A percentile compares a stretch with the other conserved stretches of the same genome.
Conservation (phyloP, 2,888 invertebrate species). For the Agonum fuliginosum region DNA sequence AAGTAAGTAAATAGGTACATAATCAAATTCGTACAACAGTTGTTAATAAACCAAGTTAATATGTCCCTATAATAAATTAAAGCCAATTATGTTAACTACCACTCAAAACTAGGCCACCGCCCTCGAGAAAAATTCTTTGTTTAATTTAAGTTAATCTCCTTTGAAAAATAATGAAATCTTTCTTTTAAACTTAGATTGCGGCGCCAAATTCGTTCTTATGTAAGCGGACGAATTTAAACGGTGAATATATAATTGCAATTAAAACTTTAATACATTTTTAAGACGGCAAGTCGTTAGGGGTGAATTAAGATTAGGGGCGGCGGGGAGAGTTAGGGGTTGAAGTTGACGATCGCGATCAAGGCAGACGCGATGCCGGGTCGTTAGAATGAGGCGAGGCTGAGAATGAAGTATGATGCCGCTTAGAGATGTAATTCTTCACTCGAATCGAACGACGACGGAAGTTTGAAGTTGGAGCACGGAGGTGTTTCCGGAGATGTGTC, state of each 20-base stretch:
- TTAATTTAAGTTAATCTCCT: slow-evolving; percentile 33
- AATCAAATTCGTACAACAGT: too few relatives aligned
- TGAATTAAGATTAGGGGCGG: slow-evolving; percentile 29
- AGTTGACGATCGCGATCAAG: slow-evolving; percentile 17
- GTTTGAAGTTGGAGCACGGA: not conserved
- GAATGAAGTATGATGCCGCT: slow-evolving; percentile 9
- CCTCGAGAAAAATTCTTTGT: not conserved
- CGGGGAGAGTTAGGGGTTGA: not conserved
- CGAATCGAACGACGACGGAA: not conserved
- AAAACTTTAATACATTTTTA: slow-evolving; percentile 43
- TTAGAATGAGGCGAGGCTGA: not conserved
- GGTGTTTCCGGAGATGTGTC: not conserved
- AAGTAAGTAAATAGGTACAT: too few relatives aligned
- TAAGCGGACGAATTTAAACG: slow-evolving; percentile 22
- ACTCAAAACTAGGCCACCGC: not conserved
- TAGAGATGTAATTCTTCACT: not conserved
- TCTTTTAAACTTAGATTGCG: slow-evolving; percentile 38
- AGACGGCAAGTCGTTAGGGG: slow-evolving; percentile 19
- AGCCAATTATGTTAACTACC: too few relatives aligned
- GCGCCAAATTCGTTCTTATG: slow-evolving; percentile 38
- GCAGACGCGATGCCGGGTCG: not conserved
- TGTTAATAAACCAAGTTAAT: too few relatives aligned
- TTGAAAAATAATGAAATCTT: slow-evolving; percentile 40
- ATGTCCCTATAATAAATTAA: too few relatives aligned
- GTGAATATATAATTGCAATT: slow-evolving; percentile 50